These are phyloP conservation scores for Magallana ariakensis DNA, from an alignment of 1,140 invertebrate species.

Conservation along the genomic window DNA sequence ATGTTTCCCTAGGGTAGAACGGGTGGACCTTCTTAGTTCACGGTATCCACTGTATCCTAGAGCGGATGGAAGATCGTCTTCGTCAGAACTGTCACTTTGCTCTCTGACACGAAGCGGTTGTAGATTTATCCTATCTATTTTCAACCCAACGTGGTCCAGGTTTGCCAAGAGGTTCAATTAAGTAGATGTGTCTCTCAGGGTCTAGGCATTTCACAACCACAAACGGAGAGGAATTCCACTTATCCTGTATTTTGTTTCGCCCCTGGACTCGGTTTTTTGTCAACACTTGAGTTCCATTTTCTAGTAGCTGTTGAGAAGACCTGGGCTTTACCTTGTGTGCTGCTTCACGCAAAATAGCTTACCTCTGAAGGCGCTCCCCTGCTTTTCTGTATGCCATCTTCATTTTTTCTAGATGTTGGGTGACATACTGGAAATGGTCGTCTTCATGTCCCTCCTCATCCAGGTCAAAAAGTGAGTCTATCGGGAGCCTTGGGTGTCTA, in stretches of 20 bases:
- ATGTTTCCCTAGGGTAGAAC: too few relatives aligned
- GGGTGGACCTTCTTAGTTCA: too few relatives aligned
- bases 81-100: background rate
- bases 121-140: constrained; percentile 3
- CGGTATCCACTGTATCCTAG: too few relatives aligned
- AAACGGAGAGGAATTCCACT: background rate
- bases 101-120: background rate
- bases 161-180: background rate
- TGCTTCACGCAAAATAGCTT: constrained; percentile 23
- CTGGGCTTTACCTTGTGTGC: background rate
- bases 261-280: background rate
- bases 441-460: background rate
- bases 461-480: constrained; percentile 22
- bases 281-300: constrained; percentile 23
- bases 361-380: constrained; percentile 35
- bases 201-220: background rate
- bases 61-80: too few relatives aligned
- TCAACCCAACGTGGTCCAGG: background rate
- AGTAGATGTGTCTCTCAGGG: background rate
- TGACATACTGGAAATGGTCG: background rate
- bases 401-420: constrained; percentile 40
- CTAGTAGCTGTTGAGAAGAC: background rate
- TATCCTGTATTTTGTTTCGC: constrained; percentile 42
- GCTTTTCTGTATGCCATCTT: constrained; percentile 45
- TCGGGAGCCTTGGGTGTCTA: constrained; percentile 21